phyloP scores from a whole-genome alignment of 2,888 invertebrate species.

The Mythimna impura region DNA sequence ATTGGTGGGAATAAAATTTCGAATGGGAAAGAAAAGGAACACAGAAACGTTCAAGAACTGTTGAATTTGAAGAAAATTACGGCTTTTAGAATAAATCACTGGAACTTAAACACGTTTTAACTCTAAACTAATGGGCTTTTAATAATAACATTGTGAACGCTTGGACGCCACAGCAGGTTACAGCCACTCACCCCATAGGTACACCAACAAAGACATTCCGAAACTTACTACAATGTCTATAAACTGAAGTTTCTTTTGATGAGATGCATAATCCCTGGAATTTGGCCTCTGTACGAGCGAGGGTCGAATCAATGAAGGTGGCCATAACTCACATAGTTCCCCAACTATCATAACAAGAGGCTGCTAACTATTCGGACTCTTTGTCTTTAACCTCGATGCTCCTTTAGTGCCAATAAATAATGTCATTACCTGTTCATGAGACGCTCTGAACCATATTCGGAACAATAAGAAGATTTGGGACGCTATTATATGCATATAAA shows the following conservation, averaged over 20 bases:
- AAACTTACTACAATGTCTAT: slow-evolving; percentile 55
- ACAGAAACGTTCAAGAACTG: background rate
- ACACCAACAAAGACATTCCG: slow-evolving; percentile 58
- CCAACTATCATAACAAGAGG: slow-evolving; percentile 79
- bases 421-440: slow-evolving; percentile 86
- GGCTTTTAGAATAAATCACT: background rate
- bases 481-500: slow-evolving; percentile 85
- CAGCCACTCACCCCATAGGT: slow-evolving; percentile 37
- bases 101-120: background rate
- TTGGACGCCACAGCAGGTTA: slow-evolving; percentile 4
- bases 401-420: slow-evolving; percentile 87
- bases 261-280: slow-evolving; percentile 62
- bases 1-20: slow-evolving; percentile 23
- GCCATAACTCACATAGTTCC: slow-evolving; percentile 68
- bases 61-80: background rate
- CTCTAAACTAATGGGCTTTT: background rate
- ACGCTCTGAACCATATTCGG: slow-evolving; percentile 82
- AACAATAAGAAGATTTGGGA: slow-evolving; percentile 87
- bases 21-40: background rate
- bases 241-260: slow-evolving; percentile 65
- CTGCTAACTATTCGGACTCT: slow-evolving; percentile 79
- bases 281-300: slow-evolving; percentile 55
- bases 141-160: slow-evolving; percentile 17
- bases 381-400: slow-evolving; percentile 78
- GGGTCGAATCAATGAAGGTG: slow-evolving; percentile 68